Base-by-base conservation (phyloP, 2,797 vertebrate genomes). In the Amphiprion clarkii region DNA sequence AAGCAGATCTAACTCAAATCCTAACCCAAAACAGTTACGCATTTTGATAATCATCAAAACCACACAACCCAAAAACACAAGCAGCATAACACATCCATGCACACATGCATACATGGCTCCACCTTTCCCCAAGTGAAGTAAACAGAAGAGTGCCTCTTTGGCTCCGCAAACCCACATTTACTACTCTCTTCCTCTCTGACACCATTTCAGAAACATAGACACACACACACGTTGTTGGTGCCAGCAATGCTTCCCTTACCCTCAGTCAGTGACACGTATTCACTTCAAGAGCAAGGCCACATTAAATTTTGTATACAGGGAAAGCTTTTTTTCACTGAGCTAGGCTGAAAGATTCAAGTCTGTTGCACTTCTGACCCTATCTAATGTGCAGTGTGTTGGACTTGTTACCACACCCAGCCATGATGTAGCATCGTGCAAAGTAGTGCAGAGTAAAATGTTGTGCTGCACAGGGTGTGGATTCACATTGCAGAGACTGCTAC, bases 131-230 rank as follows among this genome's bases (percentile, higher is more conserved):
- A 65, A 54, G 81, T 72, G 79, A 92, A 87, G 86, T 88, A 91
- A 93, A 94, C 88, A 91, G 27, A 86, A 61, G 72, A 79, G 79
- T 87, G 67, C 65, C 58, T 72, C 55, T 79, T 85, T 85, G 74
- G 72, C 77, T 81, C 86, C 88, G 92, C 94, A 94, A 95, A 95
- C 88, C 95, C 91, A 89, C 93, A 93, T 92, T 93, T 95, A 95
- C 94, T 93, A 94, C 91, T 92, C 89, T 92, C 88, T 95, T 95
- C 94, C 94, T 95, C 91, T 76, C 74, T 66, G 80, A 90, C 89
- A 92, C 89, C 74, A 74, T 86, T 88, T 88, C 74, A 81, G 73
- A 86, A 58, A 79, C 36, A 68, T 66, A 27, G 27, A 57, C 49
- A 76, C 33, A 72, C 25, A 57, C 42, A 79, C 58, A 62, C 14